Conservation (phyloP, 1,140 invertebrate species). For the Teleopsis dalmanni region DNA sequence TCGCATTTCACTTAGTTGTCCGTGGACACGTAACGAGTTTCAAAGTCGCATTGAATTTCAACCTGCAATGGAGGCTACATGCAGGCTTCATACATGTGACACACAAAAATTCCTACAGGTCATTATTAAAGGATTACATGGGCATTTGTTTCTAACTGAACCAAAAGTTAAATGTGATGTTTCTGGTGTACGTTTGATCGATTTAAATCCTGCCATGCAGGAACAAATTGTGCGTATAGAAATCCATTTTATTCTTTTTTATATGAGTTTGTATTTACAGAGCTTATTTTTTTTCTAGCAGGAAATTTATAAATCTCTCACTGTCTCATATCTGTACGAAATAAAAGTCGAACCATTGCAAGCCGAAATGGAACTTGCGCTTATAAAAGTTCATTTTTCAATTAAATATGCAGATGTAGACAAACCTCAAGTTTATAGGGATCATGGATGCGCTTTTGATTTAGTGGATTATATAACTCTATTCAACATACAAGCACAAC, state of each 20-base stretch:
- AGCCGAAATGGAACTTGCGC: slow-evolving; percentile 43
- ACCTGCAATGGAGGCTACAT: slow-evolving; percentile 68
- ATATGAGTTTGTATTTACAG: background rate
- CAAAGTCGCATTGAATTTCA: slow-evolving; percentile 68
- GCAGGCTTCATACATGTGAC: slow-evolving; percentile 74
- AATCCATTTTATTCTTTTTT: too few relatives aligned
- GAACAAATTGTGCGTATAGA: slow-evolving; percentile 28
- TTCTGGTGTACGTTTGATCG: slow-evolving; percentile 52
- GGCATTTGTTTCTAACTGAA: slow-evolving; percentile 52
- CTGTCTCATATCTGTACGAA: slow-evolving; percentile 77
- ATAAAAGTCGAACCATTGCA: slow-evolving; percentile 56
- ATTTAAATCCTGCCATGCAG: slow-evolving; percentile 53
- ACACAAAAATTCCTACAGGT: slow-evolving; percentile 75
- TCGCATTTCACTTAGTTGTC: slow-evolving; percentile 58
- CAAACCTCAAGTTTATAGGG: slow-evolving; percentile 46
- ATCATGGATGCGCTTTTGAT: slow-evolving; percentile 52
- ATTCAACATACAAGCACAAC: slow-evolving; percentile 70
- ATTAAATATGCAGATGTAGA: slow-evolving; percentile 54
- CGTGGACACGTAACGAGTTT: slow-evolving; percentile 62
- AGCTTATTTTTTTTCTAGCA: slow-evolving; percentile 7
- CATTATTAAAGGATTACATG: slow-evolving; percentile 60
- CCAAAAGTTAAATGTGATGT: slow-evolving; percentile 52
- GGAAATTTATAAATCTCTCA: slow-evolving; percentile 48
- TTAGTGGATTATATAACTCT: slow-evolving; percentile 62
- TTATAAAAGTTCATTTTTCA: slow-evolving; percentile 63